phyloP scores from a whole-genome alignment of 2,888 invertebrate genomes.

The Mythimna ferrago region DNA sequence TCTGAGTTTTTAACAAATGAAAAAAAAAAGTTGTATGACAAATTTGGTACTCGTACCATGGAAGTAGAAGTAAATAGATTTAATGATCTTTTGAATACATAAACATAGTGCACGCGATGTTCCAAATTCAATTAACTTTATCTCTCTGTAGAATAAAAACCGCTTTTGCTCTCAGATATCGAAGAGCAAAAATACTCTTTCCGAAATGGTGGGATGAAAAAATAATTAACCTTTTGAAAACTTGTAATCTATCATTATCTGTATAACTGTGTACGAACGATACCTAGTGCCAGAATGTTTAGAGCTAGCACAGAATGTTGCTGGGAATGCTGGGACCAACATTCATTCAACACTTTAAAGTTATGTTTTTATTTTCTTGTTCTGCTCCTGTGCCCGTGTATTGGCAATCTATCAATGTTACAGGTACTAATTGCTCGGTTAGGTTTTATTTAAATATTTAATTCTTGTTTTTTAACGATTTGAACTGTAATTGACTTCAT shows the following conservation, averaged over 20 bases:
- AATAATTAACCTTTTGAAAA: background rate
- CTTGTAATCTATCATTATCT: background rate
- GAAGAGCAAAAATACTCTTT: no score
- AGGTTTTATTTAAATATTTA: slow-evolving; percentile 11
- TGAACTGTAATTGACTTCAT: slow-evolving; percentile 34
- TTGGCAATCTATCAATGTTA: slow-evolving; percentile 23
- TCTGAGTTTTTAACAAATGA: no score
- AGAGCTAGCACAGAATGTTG: background rate
- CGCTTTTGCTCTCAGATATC: no score
- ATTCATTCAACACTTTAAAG: background rate
- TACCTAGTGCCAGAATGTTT: background rate
- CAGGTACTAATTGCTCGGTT: slow-evolving; percentile 25
- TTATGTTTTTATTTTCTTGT: background rate
- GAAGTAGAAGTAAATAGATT: no score
- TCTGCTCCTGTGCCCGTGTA: background rate
- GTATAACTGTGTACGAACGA: background rate
- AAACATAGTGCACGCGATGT: no score
- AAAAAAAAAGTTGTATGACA: no score
- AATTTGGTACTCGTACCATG: no score
- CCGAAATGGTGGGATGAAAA: no score
- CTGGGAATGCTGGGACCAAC: no score
- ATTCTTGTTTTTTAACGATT: slow-evolving; percentile 20
- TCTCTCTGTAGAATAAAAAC: no score
- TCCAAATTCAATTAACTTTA: no score
- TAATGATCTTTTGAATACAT: no score